Evolutionary conservation across 2,113 vertebrate genomes (phyloP).

Genomic region (Progne subis): DNA sequence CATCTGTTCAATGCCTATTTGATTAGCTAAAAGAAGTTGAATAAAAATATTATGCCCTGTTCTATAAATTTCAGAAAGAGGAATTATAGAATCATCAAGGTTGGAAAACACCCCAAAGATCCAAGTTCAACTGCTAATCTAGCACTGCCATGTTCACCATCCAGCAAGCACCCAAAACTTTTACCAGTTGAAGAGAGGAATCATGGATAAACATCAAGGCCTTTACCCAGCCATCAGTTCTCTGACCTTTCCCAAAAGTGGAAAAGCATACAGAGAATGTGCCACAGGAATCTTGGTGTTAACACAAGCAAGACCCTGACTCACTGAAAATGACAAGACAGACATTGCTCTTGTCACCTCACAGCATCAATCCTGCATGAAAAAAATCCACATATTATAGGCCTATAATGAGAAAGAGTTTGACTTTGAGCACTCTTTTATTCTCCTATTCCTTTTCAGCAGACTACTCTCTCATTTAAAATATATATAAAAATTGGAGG

Average conservation of each 20-base stretch:
- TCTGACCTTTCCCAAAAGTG: background rate
- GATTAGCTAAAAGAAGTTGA: background rate
- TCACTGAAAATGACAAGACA: background rate
- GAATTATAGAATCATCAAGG: background rate
- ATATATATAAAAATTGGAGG: background rate
- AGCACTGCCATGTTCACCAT: background rate
- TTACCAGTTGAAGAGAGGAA: background rate
- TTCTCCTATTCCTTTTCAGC: background rate
- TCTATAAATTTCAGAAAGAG: background rate
- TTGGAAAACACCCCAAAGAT: background rate
- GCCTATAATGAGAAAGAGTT: background rate
- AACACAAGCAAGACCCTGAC: background rate
- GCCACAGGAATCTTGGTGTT: background rate
- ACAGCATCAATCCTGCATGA: background rate
- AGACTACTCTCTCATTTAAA: background rate
- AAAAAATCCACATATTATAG: background rate
- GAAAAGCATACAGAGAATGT: background rate
- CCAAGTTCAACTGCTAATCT: background rate
- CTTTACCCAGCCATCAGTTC: background rate
- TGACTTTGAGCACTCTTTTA: background rate
- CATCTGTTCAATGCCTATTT: background rate
- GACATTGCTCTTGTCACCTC: background rate
- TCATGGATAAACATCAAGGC: background rate
- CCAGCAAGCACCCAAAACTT: background rate
- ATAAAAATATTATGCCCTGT: background rate